Evolutionary conservation across 2,888 invertebrate genomes (phyloP).

Genomic region (Cremastinae sp.): DNA sequence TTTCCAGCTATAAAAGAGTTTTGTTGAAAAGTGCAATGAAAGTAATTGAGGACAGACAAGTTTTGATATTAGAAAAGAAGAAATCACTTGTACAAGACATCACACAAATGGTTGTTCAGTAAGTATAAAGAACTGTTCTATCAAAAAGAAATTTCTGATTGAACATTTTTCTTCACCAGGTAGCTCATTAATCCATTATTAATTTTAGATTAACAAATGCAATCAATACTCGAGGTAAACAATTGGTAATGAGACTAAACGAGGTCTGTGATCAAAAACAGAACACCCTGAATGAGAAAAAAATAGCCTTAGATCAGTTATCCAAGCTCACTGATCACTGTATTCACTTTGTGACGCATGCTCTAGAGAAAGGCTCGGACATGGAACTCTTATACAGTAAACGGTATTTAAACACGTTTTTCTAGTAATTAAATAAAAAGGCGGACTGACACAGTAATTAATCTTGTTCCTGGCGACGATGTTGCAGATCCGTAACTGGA

Average conservation of each 20-base stretch:
- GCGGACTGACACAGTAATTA: too few species aligned
- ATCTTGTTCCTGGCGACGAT: background rate
- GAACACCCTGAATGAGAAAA: constrained; percentile 91
- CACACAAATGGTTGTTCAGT: constrained; percentile 92
- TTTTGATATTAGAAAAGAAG: constrained; percentile 92
- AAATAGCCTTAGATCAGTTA: constrained; percentile 89
- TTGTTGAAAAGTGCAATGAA: constrained; percentile 81
- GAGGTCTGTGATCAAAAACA: constrained; percentile 90
- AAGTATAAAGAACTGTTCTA: constrained; percentile 76
- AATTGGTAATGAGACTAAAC: constrained; percentile 89
- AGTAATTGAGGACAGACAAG: constrained; percentile 92
- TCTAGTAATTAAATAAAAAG: too few species aligned
- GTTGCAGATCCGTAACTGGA: constrained; percentile 81
- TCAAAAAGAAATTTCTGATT: background rate
- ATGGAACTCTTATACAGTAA: constrained; percentile 92
- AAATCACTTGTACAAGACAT: constrained; percentile 92
- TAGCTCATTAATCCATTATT: constrained; percentile 5
- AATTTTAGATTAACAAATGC: constrained; percentile 87
- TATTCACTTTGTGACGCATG: constrained; percentile 90
- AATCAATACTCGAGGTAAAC: constrained; percentile 91
- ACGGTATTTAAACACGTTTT: too few species aligned
- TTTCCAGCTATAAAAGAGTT: constrained; percentile 76
- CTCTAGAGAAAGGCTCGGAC: constrained; percentile 90
- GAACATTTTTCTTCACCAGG: background rate
- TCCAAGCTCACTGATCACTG: constrained; percentile 94